Evolutionary conservation across 2,888 invertebrate genomes (phyloP).

Genomic region (Oligia fasciuncula): DNA sequence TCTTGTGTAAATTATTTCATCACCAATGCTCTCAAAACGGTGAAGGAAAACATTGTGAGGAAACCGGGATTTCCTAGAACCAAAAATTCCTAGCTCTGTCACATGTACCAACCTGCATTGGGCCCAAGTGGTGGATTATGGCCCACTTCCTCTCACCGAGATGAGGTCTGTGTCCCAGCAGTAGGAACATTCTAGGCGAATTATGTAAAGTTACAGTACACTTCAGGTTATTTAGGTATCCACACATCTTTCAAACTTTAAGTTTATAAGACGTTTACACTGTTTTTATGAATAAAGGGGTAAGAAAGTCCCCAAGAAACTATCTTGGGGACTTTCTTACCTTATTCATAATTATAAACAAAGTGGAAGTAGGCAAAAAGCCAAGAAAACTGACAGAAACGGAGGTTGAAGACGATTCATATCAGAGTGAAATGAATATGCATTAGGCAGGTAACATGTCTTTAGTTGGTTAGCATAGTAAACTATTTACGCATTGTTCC

Average conservation of each 20-base stretch:
- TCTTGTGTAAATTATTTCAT: too few relatives aligned
- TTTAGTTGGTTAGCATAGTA: too few relatives aligned
- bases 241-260: not conserved
- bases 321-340: too few relatives aligned
- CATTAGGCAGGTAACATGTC: not conserved
- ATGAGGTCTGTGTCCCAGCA: too few relatives aligned
- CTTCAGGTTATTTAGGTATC: not conserved
- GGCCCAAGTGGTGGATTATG: too few relatives aligned
- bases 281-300: not conserved
- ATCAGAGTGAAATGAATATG: slow-evolving; percentile 35
- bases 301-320: not conserved
- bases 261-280: not conserved
- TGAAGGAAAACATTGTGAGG: too few relatives aligned
- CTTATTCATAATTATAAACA: slow-evolving; percentile 13
- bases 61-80: too few relatives aligned
- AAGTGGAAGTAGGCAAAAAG: not conserved
- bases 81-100: too few relatives aligned
- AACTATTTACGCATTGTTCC: not conserved
- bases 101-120: too few relatives aligned
- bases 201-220: not conserved
- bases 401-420: slow-evolving; percentile 19
- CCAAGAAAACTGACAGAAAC: slow-evolving; percentile 4
- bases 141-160: too few relatives aligned
- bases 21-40: too few relatives aligned
- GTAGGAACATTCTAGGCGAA: too few relatives aligned